Percentiles rank a stretch among this genome's conserved stretches.
phyloP scores from a whole-genome alignment of 2,113 vertebrate genomes.

The Micronycteris hirsuta region DNA sequence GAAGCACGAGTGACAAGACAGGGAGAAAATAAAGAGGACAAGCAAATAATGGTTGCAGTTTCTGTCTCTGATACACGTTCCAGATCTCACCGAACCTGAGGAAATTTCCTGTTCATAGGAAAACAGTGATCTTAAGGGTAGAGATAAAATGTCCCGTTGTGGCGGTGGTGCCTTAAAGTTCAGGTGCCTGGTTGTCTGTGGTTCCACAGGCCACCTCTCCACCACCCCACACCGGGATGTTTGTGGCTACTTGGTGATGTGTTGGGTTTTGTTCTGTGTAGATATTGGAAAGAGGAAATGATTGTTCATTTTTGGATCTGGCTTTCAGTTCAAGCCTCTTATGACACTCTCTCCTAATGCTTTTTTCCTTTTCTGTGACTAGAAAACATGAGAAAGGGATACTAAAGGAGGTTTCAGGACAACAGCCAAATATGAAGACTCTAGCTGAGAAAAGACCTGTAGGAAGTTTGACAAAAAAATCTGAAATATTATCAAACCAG shows the following conservation, averaged over 20 bases:
- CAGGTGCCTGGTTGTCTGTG: neutral
- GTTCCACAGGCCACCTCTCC: accelerated
- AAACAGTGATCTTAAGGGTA: neutral
- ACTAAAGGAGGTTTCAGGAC: neutral
- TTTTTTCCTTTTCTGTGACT: neutral
- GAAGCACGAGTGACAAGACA: neutral
- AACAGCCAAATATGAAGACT: neutral
- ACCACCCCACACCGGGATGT: accelerated
- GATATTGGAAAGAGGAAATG: neutral
- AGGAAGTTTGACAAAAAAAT: neutral
- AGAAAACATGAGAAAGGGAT: neutral
- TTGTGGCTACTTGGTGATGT: neutral
- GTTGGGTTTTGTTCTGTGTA: neutral
- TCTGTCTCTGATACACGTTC: neutral
- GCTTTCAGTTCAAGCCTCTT: neutral
- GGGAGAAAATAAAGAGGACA: neutral
- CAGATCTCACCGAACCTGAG: neutral
- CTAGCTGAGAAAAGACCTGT: neutral
- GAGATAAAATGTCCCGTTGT: neutral
- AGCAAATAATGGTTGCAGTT: neutral
- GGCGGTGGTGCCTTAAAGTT: neutral
- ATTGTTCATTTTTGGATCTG: neutral
- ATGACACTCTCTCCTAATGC: neutral
- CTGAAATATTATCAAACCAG: neutral
- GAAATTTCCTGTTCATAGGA: neutral